Percentiles rank a stretch among this genome's conserved stretches.
Conservation (phyloP, 2,113 vertebrate species). For the Pteruthius melanotis region DNA sequence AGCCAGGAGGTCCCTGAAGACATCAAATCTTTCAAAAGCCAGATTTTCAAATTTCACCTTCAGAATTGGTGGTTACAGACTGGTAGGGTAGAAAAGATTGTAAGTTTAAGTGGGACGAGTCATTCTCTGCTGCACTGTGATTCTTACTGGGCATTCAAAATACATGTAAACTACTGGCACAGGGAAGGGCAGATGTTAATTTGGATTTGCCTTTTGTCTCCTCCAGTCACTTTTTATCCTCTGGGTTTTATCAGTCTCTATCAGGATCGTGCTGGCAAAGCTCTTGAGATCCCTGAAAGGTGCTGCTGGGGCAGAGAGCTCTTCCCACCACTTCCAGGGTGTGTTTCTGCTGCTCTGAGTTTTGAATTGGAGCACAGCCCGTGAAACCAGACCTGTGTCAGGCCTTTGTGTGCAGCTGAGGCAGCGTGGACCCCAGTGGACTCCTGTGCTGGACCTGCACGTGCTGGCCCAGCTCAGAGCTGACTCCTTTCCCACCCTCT, state of each 20-base stretch:
- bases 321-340: not conserved
- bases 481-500: too few species aligned
- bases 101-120: not conserved
- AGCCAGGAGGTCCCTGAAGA: not conserved
- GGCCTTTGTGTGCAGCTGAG: not conserved
- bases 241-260: not conserved
- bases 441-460: accelerated
- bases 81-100: not conserved
- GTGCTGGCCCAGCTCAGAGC: accelerated
- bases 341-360: not conserved
- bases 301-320: not conserved
- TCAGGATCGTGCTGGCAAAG: not conserved
- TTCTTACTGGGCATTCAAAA: not conserved
- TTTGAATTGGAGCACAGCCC: not conserved
- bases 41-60: not conserved
- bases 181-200: not conserved
- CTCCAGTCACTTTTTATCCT: not conserved
- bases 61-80: not conserved
- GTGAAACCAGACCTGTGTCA: accelerated
- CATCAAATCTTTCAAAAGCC: not conserved
- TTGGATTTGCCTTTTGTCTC: not conserved
- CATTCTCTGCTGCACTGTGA: not conserved
- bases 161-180: accelerated
- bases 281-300: not conserved
- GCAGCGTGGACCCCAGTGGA: accelerated